Base-by-base conservation (phyloP, 2,797 vertebrate species). In the Myotis planiceps region DNA sequence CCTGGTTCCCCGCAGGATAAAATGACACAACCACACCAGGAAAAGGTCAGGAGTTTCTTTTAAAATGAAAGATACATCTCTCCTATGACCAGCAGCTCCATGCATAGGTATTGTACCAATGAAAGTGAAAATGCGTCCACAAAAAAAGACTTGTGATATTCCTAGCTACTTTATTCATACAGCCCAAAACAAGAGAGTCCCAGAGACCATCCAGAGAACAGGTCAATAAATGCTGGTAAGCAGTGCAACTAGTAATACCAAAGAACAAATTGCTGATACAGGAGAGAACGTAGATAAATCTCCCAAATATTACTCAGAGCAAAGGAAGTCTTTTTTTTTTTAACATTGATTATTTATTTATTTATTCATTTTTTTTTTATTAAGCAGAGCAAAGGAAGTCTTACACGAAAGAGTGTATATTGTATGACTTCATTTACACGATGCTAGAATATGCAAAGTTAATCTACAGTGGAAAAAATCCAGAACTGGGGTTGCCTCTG, bases 371-470 rank as follows among this genome's bases (percentile, higher is more conserved):
- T 42, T 42, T 39, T 39, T 42, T 42, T 42, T 10, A 42, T 42
- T 42, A 42, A 42, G 37, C 55, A 29, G 15, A 81, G 14, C 47
- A 37, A 87, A 69, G 53, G 51, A 32, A 65, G 13, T 39, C 45
- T 93, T 47, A 42, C 19, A 60, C 51, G 51, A 53, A 68, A 82
- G 63, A 39, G 34, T 21, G 14, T 29, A 32, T 16, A 55, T 23
- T 49, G 10, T 3, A 76, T 60, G 39, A 68, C 42, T 79, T 89
- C 21, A 80, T 25, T 69, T 69, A 88, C 9, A 66, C 21, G 10
- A 90, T 74, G 18, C 45, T 60, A 27, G n/a, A 90, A 74, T 12
- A 81, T 37, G 42, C 29, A 86, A 90, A 53, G 69, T 32, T 45
- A 32, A 63, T 53, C 39, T 18, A 72, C 14, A 81, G 18, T 27